phyloP scores from a whole-genome alignment of 2,888 invertebrate genomes.

The Apomyelois bistriatella region DNA sequence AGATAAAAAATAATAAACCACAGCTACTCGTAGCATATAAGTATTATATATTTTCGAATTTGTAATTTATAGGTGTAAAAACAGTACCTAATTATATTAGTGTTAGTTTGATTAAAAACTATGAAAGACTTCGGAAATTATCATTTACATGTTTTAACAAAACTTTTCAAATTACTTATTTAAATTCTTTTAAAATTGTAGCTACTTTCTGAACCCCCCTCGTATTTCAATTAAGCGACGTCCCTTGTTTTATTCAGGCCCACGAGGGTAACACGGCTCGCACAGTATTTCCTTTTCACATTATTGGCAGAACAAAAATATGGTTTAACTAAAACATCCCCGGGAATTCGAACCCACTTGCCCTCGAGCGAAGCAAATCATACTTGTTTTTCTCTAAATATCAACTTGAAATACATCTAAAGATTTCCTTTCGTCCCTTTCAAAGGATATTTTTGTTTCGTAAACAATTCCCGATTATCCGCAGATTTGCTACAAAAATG shows the following conservation, averaged over 20 bases:
- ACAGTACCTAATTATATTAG: too few relatives aligned
- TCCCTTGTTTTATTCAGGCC: conserved; percentile 9
- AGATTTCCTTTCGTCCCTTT: conserved; percentile 42
- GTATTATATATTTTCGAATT: too few relatives aligned
- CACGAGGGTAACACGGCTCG: conserved; percentile 7
- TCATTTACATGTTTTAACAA: background rate
- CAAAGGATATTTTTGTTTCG: conserved; percentile 50
- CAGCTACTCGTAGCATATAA: too few relatives aligned
- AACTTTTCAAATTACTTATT: background rate
- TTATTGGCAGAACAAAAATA: conserved; percentile 17
- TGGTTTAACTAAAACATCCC: conserved; percentile 22
- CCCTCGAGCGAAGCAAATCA: conserved; percentile 21
- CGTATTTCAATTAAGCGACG: conserved; percentile 7
- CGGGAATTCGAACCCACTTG: conserved; percentile 19
- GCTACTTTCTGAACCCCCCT: background rate
- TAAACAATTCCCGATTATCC: conserved; percentile 67
- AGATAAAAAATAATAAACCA: too few relatives aligned
- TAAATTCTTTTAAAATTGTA: background rate
- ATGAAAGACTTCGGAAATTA: too few relatives aligned
- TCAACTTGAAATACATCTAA: conserved; percentile 31
- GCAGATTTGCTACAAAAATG: conserved; percentile 69
- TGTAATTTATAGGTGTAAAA: too few relatives aligned
- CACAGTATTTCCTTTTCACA: conserved; percentile 9
- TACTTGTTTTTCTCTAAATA: conserved; percentile 27
- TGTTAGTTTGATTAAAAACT: too few relatives aligned